Base-by-base conservation (phyloP, 2,797 vertebrate species). In the Sciurus vulgaris region DNA sequence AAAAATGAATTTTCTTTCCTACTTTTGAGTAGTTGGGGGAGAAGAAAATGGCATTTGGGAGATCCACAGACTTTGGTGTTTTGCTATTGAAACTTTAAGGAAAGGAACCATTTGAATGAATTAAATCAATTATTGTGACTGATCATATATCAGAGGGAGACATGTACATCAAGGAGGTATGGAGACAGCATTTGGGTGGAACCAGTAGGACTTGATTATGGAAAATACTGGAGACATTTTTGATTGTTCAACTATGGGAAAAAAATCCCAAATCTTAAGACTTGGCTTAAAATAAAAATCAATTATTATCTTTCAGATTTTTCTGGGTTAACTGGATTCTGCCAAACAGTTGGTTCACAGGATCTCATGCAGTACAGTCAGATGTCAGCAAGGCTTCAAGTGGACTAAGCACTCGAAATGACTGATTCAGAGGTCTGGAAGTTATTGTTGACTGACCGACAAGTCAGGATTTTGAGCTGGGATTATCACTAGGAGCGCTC, bases 71-170 rank as follows among this genome's bases (percentile, higher is more conserved):
- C 15, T 74, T 77, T 70, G 41, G n/a, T 93, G 26, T 3, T 85
- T 95, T 96, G 63, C 33, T 61, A 20, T 33, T 94, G 54, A 85
- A 91, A 88, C 44, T 72, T 77, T 14, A 70, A 33, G 44, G 17
- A 69, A 73, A 93, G 63, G 22, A 88, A n/a, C 41, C 2, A 44
- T 69, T 82, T 91, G 41, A 17, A 9, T 26, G 85, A 90, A 70
- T 93, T n/a, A 61, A 85, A 28, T 24, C 77, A 65, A 14, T 56
- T 78, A 14, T 56, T 78, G 41, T 10, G 5, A 3, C 35, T 30
- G 12, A 78, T 63, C 67, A 78, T 33, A 24, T 56, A 51, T n/a
- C 35, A 28, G 30, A 79, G 6, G 54, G 38, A 92, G n/a, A n/a
- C 14, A 17, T 15, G 10, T 51, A 54, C 11, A 44, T 14, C 13